Evolutionary conservation across 1,140 invertebrate species (phyloP), one percentile per base, ranked within the genome.

Genomic region (Drosophila simulans): DNA sequence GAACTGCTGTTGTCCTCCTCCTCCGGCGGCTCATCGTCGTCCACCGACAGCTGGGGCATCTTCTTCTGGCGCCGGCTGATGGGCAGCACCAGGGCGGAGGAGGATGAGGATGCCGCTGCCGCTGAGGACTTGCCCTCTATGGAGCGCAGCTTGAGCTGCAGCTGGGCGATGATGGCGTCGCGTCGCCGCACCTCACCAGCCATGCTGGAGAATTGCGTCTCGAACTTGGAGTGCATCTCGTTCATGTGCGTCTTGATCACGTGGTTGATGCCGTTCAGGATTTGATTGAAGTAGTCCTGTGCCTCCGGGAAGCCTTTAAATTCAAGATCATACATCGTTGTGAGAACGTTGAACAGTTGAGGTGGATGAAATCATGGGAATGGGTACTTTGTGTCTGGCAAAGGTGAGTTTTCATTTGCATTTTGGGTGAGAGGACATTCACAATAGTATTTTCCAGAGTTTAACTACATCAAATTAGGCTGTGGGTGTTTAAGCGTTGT

Each of bases 201-300:
- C 80, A 97, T 92, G 43, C 93, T 95, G 17, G 94, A 94, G 82
- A 97, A 96, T 43, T 95, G 94, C 34, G 94, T 93, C 83, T 95
- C 94, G 92, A 95, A 95, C 88, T 95, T 95, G 65, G 93, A 93
- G 92, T 95, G 94, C 58, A 95, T 93, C 40, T 95, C 94, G 70
- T 94, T 94, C 74, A 96, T 92, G 90, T 95, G 95, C 13, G 94
- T 93, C 90, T 96, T 95, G 88, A 97, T 95, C 22, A 97, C 95
- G 81, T 96, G 94, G 84, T 95, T 95, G 49, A 97, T 96, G 43
- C 95, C 96, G 65, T 94, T 91, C 34, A 97, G 92, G 39, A 97
- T 94, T 79, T 96, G 95, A 34, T 95, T 94, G 83, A 96, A 95
- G 93, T 95, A 96, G 91, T 96, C 95, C 79, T 96, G 95, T 77